phyloP scores from a whole-genome alignment of 1,140 invertebrate genomes.

The Calycopis cecrops region DNA sequence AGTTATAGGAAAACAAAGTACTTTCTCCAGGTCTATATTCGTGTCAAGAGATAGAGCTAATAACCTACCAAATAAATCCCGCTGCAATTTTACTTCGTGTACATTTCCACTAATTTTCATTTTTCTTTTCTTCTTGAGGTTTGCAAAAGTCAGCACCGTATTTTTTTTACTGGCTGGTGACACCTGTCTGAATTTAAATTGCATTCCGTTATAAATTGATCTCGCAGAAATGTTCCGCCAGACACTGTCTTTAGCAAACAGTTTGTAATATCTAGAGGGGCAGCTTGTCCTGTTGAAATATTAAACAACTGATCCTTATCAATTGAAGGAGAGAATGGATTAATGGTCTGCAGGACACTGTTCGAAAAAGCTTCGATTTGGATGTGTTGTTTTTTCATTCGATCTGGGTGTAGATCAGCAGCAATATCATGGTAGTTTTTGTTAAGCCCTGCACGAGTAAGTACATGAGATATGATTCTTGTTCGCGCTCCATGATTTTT shows the following conservation, averaged over 20 bases:
- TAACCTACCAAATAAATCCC: conserved; percentile 13
- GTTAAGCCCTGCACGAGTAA: conserved; percentile 13
- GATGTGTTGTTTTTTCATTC: conserved; percentile 16
- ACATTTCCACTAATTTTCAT: conserved; percentile 7
- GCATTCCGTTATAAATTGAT: conserved; percentile 27
- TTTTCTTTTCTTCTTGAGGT: conserved; percentile 9
- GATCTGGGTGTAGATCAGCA: conserved; percentile 17
- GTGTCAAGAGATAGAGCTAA: conserved; percentile 2
- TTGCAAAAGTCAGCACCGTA: conserved; percentile 8
- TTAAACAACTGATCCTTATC: conserved; percentile 20
- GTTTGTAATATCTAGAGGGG: conserved; percentile 14
- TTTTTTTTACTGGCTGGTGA: conserved; percentile 1
- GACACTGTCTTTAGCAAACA: conserved; percentile 20
- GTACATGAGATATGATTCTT: conserved; percentile 23
- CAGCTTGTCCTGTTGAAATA: conserved; percentile 22
- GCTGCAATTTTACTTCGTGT: conserved; percentile 6
- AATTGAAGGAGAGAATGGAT: conserved; percentile 21
- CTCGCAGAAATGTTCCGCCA: conserved; percentile 6
- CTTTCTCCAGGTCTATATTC: conserved; percentile 6
- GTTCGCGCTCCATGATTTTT: conserved; percentile 23
- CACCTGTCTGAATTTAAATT: conserved; percentile 7
- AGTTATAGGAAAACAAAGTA: conserved; percentile 3
- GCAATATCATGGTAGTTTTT: conserved; percentile 25
- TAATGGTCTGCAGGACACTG: conserved; percentile 18
- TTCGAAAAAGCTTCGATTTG: too few species aligned